Percentiles rank a stretch among this genome's conserved stretches.
phyloP scores from a whole-genome alignment of 2,113 vertebrate species.

The Choloepus hoffmanni region DNA sequence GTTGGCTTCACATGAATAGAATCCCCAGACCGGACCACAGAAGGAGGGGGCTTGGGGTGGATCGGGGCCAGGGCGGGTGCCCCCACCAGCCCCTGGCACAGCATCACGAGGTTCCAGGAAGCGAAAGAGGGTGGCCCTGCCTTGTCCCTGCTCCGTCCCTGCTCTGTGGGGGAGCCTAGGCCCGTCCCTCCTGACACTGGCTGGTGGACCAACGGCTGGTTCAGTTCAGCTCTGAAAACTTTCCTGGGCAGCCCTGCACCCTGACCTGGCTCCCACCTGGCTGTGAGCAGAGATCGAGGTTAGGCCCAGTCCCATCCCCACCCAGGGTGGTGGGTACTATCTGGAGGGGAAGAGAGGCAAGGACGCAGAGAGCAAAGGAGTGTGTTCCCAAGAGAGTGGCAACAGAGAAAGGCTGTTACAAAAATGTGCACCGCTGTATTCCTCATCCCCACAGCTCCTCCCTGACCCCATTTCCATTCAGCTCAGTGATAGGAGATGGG shows the following conservation, averaged over 20 bases:
- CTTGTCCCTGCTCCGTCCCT: neutral
- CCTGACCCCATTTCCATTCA: neutral
- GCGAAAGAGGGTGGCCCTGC: neutral
- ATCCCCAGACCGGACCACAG: neutral
- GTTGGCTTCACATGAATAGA: conserved; percentile 73
- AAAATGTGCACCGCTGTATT: accelerated
- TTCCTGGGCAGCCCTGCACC: accelerated
- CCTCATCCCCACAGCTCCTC: neutral
- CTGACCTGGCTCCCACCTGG: neutral
- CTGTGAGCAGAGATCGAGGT: neutral
- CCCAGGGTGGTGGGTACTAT: neutral
- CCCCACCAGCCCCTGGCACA: neutral
- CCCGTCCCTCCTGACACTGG: neutral
- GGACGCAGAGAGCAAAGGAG: neutral
- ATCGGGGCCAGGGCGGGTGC: neutral
- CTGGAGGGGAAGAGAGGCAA: neutral
- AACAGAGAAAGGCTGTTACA: too few relatives aligned
- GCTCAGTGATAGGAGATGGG: neutral
- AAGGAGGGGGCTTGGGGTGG: neutral
- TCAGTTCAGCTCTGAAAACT: neutral
- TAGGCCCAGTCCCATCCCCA: accelerated
- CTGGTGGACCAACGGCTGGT: neutral
- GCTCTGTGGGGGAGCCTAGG: too few relatives aligned
- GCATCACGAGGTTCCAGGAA: neutral
- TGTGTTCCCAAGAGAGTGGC: neutral